These are phyloP conservation scores for Drosophila equinoxialis DNA, from an alignment of 1,140 invertebrate genomes.

Conservation along the genomic window DNA sequence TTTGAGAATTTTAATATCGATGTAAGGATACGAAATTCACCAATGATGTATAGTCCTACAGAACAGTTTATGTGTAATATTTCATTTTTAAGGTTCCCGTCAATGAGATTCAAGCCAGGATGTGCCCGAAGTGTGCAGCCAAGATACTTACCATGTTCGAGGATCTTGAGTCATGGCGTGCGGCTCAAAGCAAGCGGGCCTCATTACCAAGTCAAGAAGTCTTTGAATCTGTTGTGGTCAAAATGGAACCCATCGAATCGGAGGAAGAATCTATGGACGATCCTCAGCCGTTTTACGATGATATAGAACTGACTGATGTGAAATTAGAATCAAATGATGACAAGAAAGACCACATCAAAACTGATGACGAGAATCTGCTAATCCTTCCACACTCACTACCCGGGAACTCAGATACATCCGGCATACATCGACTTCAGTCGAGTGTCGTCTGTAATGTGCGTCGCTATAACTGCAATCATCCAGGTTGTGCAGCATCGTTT, in stretches of 20 bases:
- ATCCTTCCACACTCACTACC: neutral
- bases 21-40: neutral
- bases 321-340: neutral
- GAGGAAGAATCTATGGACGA: neutral
- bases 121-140: neutral
- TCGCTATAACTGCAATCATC: neutral
- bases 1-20: constrained; percentile 7
- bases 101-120: neutral
- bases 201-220: neutral
- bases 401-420: neutral
- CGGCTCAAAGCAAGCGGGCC: neutral
- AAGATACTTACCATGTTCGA: constrained; percentile 10
- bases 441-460: neutral
- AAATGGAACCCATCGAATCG: neutral
- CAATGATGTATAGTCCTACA: neutral
- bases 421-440: neutral
- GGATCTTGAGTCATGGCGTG: constrained; percentile 1
- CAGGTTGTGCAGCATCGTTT: neutral
- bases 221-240: neutral
- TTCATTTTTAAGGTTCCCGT: neutral
- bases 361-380: neutral
- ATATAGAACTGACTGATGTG: neutral
- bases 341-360: neutral
- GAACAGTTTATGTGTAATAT: neutral
- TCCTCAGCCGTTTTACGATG: neutral